Conservation (phyloP, 2,797 vertebrate genomes). For the Sebastes itinus region DNA sequence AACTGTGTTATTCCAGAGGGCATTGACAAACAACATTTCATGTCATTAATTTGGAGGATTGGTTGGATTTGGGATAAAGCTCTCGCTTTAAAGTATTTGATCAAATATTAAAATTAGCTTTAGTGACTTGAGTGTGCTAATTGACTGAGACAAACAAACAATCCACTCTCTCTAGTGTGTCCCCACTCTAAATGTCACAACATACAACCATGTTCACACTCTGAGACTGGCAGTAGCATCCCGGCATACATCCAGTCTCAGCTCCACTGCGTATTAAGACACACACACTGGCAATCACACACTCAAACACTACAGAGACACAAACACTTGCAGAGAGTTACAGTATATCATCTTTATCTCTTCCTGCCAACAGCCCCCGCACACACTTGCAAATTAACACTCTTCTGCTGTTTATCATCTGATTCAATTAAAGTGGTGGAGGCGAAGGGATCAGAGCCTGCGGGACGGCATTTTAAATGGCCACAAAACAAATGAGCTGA, state of each 20-base stretch:
- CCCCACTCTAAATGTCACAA: neutral
- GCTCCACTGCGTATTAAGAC: neutral
- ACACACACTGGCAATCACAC: neutral
- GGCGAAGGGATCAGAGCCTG: conserved; percentile 51
- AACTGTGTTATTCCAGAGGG: neutral
- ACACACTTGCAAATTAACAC: conserved; percentile 57
- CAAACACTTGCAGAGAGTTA: conserved; percentile 17
- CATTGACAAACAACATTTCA: neutral
- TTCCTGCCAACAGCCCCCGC: conserved; percentile 32
- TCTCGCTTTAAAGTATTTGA: neutral
- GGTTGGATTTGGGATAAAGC: neutral
- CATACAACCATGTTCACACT: neutral
- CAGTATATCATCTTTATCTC: conserved; percentile 57
- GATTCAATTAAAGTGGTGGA: conserved; percentile 68
- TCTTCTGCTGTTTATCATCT: conserved; percentile 70
- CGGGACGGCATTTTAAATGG: conserved; percentile 57
- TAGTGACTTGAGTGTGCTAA: neutral
- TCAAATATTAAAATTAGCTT: neutral
- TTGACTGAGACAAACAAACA: neutral
- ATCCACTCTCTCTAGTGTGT: neutral
- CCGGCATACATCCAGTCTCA: neutral
- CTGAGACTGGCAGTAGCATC: neutral
- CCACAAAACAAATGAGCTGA: conserved; percentile 71
- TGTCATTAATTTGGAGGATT: neutral
- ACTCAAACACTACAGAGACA: conserved; percentile 22